A percentile compares a stretch with the other conserved stretches of the same genome.
Conservation (phyloP, 2,888 invertebrate genomes). For the Aleiodes leptofemur region DNA sequence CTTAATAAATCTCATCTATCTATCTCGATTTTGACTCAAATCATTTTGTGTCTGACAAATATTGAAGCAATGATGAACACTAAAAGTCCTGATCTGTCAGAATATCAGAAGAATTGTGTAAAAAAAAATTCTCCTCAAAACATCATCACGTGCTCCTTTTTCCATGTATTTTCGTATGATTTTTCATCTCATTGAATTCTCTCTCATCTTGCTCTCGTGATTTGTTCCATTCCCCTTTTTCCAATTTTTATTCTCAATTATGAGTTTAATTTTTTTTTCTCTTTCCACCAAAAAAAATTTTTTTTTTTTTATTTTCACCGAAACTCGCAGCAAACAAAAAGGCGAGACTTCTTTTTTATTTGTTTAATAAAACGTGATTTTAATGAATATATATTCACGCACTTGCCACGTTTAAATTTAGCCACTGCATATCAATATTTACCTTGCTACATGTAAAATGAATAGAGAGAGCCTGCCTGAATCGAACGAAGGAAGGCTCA, state of each 20-base stretch:
- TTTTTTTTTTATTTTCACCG: not conserved
- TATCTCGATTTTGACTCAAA: not conserved
- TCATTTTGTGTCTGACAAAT: not conserved
- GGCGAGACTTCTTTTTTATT: too few relatives aligned
- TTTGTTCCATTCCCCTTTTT: not conserved
- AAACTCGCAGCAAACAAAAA: not conserved
- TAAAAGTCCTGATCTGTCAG: too few relatives aligned
- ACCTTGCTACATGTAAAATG: slow-evolving; percentile 76
- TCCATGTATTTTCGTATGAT: not conserved
- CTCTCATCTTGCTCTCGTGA: not conserved
- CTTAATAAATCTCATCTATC: too few relatives aligned
- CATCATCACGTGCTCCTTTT: too few relatives aligned
- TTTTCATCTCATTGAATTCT: not conserved
- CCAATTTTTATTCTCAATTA: not conserved
- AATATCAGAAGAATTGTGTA: not conserved
- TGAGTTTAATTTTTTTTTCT: slow-evolving; percentile 25
- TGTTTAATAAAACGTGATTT: slow-evolving; percentile 32
- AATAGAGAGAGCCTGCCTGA: slow-evolving; percentile 74
- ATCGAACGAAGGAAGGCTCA: slow-evolving; percentile 75
- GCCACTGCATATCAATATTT: slow-evolving; percentile 70
- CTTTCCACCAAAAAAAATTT: slow-evolving; percentile 6
- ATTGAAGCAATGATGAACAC: not conserved
- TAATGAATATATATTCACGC: slow-evolving; percentile 50
- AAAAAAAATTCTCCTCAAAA: not conserved
- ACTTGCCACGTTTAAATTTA: slow-evolving; percentile 61